Evolutionary conservation across 2,888 invertebrate genomes (phyloP).

Genomic region (Acanthosoma haemorrhoidale): DNA sequence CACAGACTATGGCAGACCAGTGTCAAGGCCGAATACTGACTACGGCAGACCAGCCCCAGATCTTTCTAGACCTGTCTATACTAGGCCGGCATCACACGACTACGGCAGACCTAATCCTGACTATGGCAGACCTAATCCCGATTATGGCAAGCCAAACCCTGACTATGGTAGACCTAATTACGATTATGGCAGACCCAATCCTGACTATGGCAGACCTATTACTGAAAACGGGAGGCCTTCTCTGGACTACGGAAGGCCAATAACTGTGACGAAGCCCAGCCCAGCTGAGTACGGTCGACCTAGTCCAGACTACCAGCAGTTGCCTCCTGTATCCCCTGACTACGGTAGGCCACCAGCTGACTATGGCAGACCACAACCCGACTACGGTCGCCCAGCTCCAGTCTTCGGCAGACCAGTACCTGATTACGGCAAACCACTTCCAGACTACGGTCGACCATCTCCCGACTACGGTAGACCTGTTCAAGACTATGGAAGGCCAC

Average conservation of each 20-base stretch:
- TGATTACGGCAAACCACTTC: constrained; percentile 13
- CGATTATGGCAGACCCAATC: not conserved
- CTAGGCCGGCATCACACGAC: not conserved
- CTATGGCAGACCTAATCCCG: constrained; percentile 12
- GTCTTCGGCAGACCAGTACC: constrained; percentile 14
- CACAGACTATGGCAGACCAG: constrained; percentile 23
- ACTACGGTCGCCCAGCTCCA: constrained; percentile 6
- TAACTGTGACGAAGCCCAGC: not conserved
- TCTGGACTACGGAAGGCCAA: not conserved
- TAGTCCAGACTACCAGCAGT: not conserved
- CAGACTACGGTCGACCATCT: constrained; percentile 15
- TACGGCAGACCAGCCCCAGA: constrained; percentile 20
- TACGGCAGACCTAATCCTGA: not conserved
- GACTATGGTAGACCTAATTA: constrained; percentile 10
- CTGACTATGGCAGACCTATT: constrained; percentile 6
- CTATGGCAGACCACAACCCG: constrained; percentile 3
- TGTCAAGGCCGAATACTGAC: too few species aligned
- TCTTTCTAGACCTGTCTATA: constrained; percentile 7
- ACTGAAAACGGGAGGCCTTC: not conserved
- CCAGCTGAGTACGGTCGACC: constrained; percentile 18
- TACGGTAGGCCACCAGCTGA: not conserved
- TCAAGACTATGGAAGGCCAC: constrained; percentile 24
- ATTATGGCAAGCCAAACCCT: not conserved
- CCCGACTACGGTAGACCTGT: constrained; percentile 10
- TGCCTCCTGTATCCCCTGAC: not conserved